A percentile compares a stretch with the other conserved stretches of the same genome.
Evolutionary conservation across 2,113 vertebrate genomes (phyloP).

Genomic region (Dipodomys spectabilis): DNA sequence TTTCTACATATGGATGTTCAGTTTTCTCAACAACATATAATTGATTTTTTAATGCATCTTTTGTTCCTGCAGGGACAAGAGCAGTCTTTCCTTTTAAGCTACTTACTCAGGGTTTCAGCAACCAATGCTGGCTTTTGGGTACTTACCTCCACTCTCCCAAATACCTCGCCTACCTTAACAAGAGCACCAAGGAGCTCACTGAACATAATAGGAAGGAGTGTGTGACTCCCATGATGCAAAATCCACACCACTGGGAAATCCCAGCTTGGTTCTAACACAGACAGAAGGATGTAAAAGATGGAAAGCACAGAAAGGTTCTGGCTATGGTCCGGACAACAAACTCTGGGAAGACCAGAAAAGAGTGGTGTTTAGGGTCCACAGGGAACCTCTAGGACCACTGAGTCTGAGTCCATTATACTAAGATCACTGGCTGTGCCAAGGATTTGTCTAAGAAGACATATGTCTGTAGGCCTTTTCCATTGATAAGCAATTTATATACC

Average conservation of each 20-base stretch:
- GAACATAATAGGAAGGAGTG: background rate
- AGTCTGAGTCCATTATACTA: too few relatives aligned
- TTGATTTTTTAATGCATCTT: background rate
- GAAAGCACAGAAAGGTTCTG: background rate
- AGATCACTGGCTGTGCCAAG: background rate
- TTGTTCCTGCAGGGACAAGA: background rate
- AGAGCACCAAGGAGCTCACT: background rate
- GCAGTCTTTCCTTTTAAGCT: background rate
- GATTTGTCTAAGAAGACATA: background rate
- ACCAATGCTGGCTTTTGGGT: too few relatives aligned
- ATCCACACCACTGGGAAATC: background rate
- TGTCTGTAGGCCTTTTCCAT: background rate
- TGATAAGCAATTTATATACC: background rate
- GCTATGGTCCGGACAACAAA: background rate
- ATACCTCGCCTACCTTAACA: background rate
- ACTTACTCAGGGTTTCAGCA: background rate
- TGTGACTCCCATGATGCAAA: background rate
- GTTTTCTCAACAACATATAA: too few relatives aligned
- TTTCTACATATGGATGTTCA: too few relatives aligned
- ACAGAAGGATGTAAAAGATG: too few relatives aligned
- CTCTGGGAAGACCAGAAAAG: background rate
- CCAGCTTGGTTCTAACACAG: background rate
- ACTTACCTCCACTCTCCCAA: background rate
- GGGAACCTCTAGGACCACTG: background rate
- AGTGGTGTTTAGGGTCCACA: background rate